Evolutionary conservation across 2,113 vertebrate species (phyloP), one percentile per base, ranked within the genome.

Genomic region (Madoqua kirkii): DNA sequence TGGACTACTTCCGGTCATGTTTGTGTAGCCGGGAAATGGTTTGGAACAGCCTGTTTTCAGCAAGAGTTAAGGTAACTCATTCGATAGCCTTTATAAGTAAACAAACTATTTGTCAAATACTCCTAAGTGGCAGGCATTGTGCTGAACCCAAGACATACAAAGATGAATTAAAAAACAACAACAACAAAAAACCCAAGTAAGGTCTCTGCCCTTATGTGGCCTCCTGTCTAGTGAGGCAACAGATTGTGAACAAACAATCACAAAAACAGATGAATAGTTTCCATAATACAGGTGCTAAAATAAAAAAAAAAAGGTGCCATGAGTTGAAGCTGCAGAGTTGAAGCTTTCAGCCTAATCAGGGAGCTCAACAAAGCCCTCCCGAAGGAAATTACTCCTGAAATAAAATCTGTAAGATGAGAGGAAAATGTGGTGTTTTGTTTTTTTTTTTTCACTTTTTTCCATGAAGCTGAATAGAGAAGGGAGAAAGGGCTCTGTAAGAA

Each of bases 331-430:
- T 14, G 15, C 10, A 5, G 0, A 15, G 40, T 7, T 36, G 33
- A 43, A 43, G 12, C 0, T 7, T 48, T 55, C 16, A 25, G 15
- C 31, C 27, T 45, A 62, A 60, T 12, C 6, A 0, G 25, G 17
- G 40, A 83, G 33, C 11, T 29, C 31, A 25, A 11, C 11, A 14
- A 52, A 52, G 79, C 55, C 52, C 19, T 48, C 33, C 16, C 23
- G 3, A 52, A 71, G 31, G 25, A 71, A 55, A 9, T 43, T 11
- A 7, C 59, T 15, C 27, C 5, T 23, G 17, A 78, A 6, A 29
- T 29, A 4, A 45, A 52, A 48, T 33, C n/a, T 74, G 27, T 6
- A 64, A 7, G 45, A 21, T 4, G 16, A 78, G 36, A 55, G 57
- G 84, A 67, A 90, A 50, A 5, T 12, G 14, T 43, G 43, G 43